Conservation (phyloP, 2,113 vertebrate species). For the Platysteira castanea region DNA sequence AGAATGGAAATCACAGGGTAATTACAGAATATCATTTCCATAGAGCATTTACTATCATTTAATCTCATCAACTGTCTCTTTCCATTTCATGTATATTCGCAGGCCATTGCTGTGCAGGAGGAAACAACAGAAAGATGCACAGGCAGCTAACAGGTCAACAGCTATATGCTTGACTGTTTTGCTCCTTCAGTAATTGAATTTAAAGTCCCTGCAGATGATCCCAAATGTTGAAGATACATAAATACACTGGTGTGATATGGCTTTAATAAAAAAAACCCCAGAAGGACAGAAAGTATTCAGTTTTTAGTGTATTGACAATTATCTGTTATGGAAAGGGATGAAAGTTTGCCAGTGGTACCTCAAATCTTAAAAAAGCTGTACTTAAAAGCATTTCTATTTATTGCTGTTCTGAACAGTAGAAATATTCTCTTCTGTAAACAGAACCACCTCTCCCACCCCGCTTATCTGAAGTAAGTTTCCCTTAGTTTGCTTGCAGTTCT, state of each 20-base stretch:
- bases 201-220: not conserved
- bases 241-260: not conserved
- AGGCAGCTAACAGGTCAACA: not conserved
- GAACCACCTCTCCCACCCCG: rapidly evolving
- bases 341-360: not conserved
- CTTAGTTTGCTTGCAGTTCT: not conserved
- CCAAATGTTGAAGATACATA: not conserved
- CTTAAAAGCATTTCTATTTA: not conserved
- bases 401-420: not conserved
- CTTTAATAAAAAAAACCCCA: not conserved
- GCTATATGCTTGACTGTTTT: not conserved
- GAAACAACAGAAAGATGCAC: not conserved
- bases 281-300: not conserved
- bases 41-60: not conserved
- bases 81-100: not conserved
- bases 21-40: not conserved
- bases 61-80: not conserved
- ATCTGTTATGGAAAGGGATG: not conserved
- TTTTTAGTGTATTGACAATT: not conserved
- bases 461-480: not conserved
- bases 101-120: not conserved
- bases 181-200: not conserved
- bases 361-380: not conserved
- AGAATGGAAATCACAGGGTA: not conserved
- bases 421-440: not conserved